phyloP scores from a whole-genome alignment of 2,113 vertebrate genomes.

The Albula glossodonta region DNA sequence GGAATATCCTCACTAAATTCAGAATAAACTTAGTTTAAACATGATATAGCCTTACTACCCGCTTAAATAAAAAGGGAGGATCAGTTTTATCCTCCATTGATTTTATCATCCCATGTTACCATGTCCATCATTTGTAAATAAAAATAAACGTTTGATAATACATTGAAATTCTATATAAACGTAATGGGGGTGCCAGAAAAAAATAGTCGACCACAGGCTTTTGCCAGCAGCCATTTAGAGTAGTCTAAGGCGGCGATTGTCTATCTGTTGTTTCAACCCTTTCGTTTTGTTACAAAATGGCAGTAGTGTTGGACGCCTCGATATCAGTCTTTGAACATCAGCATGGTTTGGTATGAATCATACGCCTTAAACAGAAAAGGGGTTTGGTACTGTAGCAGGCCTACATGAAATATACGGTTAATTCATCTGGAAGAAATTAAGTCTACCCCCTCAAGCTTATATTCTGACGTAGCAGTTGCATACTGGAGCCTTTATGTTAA shows the following conservation, averaged over 20 bases:
- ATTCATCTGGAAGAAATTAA: neutral
- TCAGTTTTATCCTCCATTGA: no score
- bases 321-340: neutral
- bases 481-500: conserved; percentile 9
- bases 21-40: no score
- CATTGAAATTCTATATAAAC: no score
- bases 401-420: neutral
- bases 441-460: neutral
- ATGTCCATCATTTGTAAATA: no score
- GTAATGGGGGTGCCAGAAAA: no score
- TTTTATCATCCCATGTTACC: no score
- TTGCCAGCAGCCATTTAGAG: neutral
- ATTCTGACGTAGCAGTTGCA: neutral
- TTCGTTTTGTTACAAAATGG: conserved; percentile 1
- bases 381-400: neutral
- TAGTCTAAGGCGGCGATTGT: neutral
- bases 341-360: neutral
- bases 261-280: neutral
- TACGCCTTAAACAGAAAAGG: neutral
- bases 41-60: no score
- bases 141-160: no score
- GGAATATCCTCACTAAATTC: no score
- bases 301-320: neutral
- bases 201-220: neutral
- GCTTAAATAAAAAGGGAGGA: no score